Conservation (phyloP, 2,888 invertebrate species). For the Synanthedon vespiformis region DNA sequence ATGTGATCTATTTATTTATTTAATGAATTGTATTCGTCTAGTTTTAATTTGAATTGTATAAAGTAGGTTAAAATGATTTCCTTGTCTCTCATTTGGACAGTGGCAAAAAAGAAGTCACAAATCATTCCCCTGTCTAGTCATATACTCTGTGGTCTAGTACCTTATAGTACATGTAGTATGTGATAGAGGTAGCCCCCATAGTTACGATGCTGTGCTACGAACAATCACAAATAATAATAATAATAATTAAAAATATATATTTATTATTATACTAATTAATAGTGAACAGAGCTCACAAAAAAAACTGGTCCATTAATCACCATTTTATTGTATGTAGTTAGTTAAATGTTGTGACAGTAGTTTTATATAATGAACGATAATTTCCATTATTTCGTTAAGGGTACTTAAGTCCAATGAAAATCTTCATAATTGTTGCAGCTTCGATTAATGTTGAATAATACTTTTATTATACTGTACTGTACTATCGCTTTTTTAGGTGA, state of each 20-base stretch:
- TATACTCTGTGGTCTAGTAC: constrained; percentile 19
- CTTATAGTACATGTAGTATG: constrained; percentile 33
- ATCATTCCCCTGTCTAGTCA: constrained; percentile 55
- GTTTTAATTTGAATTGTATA: constrained; percentile 52
- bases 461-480: constrained; percentile 43
- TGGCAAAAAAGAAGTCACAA: constrained; percentile 16
- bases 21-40: neutral
- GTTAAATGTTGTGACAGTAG: constrained; percentile 54
- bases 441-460: constrained; percentile 48
- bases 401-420: constrained; percentile 29
- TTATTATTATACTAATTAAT: neutral
- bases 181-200: constrained; percentile 39
- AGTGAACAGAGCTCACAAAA: neutral
- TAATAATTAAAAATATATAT: constrained; percentile 8
- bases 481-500: constrained; percentile 55
- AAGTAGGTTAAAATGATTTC: constrained; percentile 50
- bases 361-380: constrained; percentile 41
- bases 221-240: constrained; percentile 34
- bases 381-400: constrained; percentile 21
- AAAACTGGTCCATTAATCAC: constrained; percentile 23
- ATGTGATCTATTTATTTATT: constrained; percentile 7
- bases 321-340: constrained; percentile 46
- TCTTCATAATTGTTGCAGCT: constrained; percentile 46
- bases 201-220: constrained; percentile 33
- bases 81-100: no score